A percentile compares a stretch with the other conserved stretches of the same genome.
phyloP scores from a whole-genome alignment of 2,113 vertebrate species.

The Triplophysa rosa region DNA sequence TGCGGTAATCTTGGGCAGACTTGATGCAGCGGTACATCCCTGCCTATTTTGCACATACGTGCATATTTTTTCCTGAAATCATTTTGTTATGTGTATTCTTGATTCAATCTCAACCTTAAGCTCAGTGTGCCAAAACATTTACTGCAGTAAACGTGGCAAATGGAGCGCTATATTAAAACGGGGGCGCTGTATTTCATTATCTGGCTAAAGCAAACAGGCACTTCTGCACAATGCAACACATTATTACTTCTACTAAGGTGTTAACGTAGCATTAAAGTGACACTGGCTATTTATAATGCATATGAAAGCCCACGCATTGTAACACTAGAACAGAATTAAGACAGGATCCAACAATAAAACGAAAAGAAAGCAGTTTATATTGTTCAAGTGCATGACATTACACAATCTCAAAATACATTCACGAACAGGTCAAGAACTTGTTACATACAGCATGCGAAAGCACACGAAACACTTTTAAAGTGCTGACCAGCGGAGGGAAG shows the following conservation, averaged over 20 bases:
- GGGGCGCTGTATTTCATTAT: constrained; percentile 21
- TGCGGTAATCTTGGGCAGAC: constrained; percentile 7
- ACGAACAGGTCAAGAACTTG: not conserved
- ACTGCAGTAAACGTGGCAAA: constrained; percentile 36
- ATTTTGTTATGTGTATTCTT: not conserved
- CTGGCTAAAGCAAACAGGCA: constrained; percentile 50
- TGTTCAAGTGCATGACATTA: not conserved
- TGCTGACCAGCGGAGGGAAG: constrained; percentile 1
- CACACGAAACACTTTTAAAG: not conserved
- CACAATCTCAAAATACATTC: not conserved
- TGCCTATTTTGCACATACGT: constrained; percentile 3
- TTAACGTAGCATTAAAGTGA: not conserved
- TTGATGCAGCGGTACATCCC: not conserved
- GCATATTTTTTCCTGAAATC: not conserved
- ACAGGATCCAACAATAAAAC: not conserved
- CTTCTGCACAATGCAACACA: constrained; percentile 13
- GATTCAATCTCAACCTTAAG: not conserved
- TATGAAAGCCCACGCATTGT: not conserved
- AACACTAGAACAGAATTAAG: not conserved
- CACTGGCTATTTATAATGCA: not conserved
- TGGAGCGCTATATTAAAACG: not conserved
- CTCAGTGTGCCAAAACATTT: not conserved
- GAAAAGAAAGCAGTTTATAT: not conserved
- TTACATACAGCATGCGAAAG: not conserved
- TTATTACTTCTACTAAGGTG: not conserved